These are phyloP conservation scores for Pardalotus punctatus DNA, from an alignment of 2,113 vertebrate species.

Conservation along the genomic window DNA sequence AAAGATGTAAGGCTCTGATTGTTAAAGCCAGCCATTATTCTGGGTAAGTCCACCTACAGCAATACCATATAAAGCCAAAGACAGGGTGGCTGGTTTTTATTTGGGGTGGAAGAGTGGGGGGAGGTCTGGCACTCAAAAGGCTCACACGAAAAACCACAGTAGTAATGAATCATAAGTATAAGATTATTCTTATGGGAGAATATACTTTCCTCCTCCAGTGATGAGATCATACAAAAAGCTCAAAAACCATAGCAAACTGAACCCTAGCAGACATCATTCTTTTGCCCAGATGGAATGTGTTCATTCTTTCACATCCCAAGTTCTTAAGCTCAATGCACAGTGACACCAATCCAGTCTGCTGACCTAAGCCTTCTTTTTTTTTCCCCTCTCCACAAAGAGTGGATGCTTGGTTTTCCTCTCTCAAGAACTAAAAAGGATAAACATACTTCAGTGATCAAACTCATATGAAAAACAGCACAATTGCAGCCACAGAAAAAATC, in stretches of 20 bases:
- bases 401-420: neutral
- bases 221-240: slow-evolving; percentile 58
- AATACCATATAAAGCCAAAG: slow-evolving; percentile 52
- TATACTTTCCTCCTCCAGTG: slow-evolving; percentile 54
- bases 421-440: neutral
- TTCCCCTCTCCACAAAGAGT: neutral
- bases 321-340: neutral
- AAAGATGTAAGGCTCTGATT: slow-evolving; percentile 1
- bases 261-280: slow-evolving; percentile 13
- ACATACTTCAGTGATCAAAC: neutral
- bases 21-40: slow-evolving; percentile 30
- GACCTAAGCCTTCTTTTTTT: neutral
- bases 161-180: slow-evolving; percentile 57
- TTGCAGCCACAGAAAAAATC: neutral
- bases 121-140: slow-evolving; percentile 54
- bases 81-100: slow-evolving; percentile 15
- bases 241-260: slow-evolving; percentile 31
- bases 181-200: slow-evolving; percentile 58
- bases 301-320: slow-evolving; percentile 15
- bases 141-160: slow-evolving; percentile 40
- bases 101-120: slow-evolving; percentile 31
- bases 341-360: slow-evolving; percentile 9
- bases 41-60: slow-evolving; percentile 23
- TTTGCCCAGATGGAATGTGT: neutral
- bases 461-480: neutral